Percentiles rank a stretch among this genome's conserved stretches.
phyloP scores from a whole-genome alignment of 2,113 vertebrate genomes.

The Lampris megalopsis region DNA sequence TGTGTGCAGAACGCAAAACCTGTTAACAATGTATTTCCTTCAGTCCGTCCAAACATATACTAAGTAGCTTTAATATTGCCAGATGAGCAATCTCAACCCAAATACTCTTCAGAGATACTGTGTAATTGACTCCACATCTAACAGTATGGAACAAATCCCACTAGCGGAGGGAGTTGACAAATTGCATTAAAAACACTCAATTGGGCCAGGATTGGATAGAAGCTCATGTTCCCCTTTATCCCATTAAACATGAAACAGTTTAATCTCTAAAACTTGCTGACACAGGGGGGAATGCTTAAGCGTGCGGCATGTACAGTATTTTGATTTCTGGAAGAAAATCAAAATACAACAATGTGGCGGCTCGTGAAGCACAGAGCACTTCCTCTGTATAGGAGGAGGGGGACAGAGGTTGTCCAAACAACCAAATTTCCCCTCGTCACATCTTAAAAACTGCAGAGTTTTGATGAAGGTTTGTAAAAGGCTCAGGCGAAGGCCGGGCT shows the following conservation, averaged over 20 bases:
- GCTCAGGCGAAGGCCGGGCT: conserved; percentile 28
- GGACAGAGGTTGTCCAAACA: conserved; percentile 40
- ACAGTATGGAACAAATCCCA: conserved; percentile 89
- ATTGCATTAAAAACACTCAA: conserved; percentile 88
- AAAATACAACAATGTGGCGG: conserved; percentile 61
- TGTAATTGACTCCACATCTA: conserved; percentile 89
- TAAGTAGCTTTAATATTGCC: conserved; percentile 86
- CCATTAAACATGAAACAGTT: conserved; percentile 87
- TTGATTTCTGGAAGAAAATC: conserved; percentile 60
- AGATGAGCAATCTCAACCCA: conserved; percentile 85
- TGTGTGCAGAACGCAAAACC: conserved; percentile 46
- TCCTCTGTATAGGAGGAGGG: conserved; percentile 8
- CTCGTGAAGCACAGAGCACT: conserved; percentile 26
- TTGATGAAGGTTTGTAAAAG: conserved; percentile 67
- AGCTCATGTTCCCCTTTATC: conserved; percentile 85
- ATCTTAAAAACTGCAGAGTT: conserved; percentile 46
- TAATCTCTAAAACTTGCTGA: conserved; percentile 86
- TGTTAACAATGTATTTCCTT: conserved; percentile 63
- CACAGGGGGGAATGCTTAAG: conserved; percentile 72
- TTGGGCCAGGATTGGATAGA: conserved; percentile 86
- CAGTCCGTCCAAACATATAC: conserved; percentile 74
- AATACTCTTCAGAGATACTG: conserved; percentile 84
- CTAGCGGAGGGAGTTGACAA: conserved; percentile 84
- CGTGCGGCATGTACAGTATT: conserved; percentile 24
- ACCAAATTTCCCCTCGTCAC: conserved; percentile 23